These are phyloP conservation scores for Penaeus indicus DNA, from an alignment of 1,140 invertebrate genomes.

Conservation along the genomic window DNA sequence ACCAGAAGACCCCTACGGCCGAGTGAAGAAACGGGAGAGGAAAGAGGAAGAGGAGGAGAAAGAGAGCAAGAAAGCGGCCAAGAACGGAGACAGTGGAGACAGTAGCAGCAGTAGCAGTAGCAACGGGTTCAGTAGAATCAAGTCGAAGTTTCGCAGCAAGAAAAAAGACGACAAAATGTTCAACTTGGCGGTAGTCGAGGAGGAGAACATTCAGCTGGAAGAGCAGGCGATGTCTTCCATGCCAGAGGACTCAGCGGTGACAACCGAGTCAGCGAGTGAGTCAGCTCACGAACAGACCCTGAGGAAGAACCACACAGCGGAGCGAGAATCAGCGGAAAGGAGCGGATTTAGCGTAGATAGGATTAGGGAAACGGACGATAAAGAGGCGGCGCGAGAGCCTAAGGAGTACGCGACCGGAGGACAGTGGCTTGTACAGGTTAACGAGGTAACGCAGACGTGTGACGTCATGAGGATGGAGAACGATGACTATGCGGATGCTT, in stretches of 20 bases:
- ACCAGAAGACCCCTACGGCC: too few species aligned
- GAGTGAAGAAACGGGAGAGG: too few species aligned
- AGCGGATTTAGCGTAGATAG: too few species aligned
- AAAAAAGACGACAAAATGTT: slow-evolving; percentile 43
- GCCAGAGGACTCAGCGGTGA: too few species aligned
- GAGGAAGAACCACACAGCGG: not conserved
- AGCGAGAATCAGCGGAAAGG: not conserved
- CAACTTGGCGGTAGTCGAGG: slow-evolving; percentile 20
- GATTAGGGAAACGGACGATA: too few species aligned
- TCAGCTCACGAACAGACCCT: too few species aligned
- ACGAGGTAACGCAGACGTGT: not conserved
- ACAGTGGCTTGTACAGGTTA: not conserved
- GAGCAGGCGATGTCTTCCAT: not conserved
- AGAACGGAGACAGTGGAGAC: too few species aligned
- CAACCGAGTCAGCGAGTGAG: too few species aligned
- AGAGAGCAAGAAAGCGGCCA: too few species aligned
- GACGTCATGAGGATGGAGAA: not conserved
- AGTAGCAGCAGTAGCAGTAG: not conserved
- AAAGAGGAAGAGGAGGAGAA: too few species aligned
- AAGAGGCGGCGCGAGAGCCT: too few species aligned
- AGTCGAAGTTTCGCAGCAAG: slow-evolving; percentile 12
- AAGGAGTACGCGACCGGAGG: too few species aligned
- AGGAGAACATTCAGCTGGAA: slow-evolving; percentile 15
- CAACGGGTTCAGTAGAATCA: slow-evolving; percentile 27
- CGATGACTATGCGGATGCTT: slow-evolving; percentile 30